Evolutionary conservation across 2,113 vertebrate genomes (phyloP).

Genomic region (Chrysochloris asiatica): DNA sequence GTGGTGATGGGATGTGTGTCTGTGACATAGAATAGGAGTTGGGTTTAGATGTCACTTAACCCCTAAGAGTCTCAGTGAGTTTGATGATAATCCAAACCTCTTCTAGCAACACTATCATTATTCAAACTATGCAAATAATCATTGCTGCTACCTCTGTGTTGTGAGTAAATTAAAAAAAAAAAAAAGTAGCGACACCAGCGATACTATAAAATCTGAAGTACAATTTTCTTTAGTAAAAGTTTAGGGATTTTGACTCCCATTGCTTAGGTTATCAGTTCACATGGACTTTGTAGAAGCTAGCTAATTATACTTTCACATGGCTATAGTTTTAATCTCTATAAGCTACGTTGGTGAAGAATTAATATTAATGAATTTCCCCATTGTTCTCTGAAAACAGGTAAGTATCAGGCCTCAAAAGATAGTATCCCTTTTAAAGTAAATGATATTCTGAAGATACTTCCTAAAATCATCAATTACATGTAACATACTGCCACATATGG

Average conservation of each 20-base stretch:
- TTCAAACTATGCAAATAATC: neutral
- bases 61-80: neutral
- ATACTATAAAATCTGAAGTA: neutral
- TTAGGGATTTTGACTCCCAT: accelerated
- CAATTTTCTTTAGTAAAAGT: neutral
- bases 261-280: neutral
- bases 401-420: neutral
- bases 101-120: neutral
- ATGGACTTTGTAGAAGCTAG: neutral
- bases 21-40: neutral
- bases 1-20: no score
- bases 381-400: neutral
- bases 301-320: neutral
- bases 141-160: neutral
- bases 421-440: neutral
- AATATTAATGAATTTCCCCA: neutral
- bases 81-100: neutral
- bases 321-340: neutral
- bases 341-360: neutral
- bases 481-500: accelerated
- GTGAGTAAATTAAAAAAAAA: neutral
- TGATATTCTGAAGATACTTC: neutral
- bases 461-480: neutral
- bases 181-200: neutral
- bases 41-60: neutral